Conservation (phyloP, 2,888 invertebrate species). For the Drosophila prolongata region DNA sequence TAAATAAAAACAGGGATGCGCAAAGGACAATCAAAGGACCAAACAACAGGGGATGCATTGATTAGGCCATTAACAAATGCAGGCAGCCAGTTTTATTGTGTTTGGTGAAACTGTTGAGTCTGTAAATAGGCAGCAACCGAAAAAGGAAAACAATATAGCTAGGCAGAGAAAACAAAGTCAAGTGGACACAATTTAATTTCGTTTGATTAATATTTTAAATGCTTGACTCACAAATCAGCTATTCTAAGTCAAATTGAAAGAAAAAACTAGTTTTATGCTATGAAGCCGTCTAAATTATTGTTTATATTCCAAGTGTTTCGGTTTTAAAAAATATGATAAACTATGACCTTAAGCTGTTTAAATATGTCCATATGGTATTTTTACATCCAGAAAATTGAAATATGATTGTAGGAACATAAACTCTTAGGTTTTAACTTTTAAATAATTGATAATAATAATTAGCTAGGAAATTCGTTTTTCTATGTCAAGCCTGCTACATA, state of each 20-base stretch:
- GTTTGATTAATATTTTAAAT: background rate
- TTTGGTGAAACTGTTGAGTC: background rate
- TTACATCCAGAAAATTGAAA: too few relatives aligned
- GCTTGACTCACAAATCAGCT: too few relatives aligned
- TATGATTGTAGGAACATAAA: too few relatives aligned
- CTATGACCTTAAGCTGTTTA: too few relatives aligned
- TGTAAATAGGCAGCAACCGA: background rate
- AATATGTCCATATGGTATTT: too few relatives aligned
- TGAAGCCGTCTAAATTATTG: too few relatives aligned
- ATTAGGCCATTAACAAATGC: constrained; percentile 36
- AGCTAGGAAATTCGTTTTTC: too few relatives aligned
- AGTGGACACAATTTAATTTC: background rate
- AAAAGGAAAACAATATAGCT: background rate
- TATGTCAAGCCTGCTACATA: background rate
- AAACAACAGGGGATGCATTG: constrained; percentile 28
- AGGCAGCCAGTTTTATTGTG: constrained; percentile 3
- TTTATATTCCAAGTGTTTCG: too few relatives aligned
- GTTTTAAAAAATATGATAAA: too few relatives aligned
- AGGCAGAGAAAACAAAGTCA: background rate
- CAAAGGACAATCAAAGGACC: constrained; percentile 41
- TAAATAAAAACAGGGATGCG: constrained; percentile 50
- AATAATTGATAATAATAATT: too few relatives aligned
- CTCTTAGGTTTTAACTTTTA: background rate
- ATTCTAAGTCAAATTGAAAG: too few relatives aligned
- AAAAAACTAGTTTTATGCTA: too few relatives aligned